These are phyloP conservation scores for Patella vulgata DNA, from an alignment of 1,140 invertebrate species.

Conservation along the genomic window DNA sequence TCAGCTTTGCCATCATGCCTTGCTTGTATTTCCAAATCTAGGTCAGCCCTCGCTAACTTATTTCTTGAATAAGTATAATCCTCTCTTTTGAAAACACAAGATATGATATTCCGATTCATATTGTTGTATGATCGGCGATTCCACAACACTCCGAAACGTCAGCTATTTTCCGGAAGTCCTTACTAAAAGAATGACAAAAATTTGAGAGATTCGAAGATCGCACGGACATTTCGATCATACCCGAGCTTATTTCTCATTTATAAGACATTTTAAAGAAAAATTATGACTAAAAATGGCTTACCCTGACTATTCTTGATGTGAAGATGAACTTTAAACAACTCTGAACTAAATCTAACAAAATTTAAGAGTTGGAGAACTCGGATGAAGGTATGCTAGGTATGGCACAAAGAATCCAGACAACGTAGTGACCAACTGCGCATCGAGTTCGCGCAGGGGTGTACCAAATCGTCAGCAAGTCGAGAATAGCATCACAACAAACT, in stretches of 20 bases:
- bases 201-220: slow-evolving; percentile 75
- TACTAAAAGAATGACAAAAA: slow-evolving; percentile 79
- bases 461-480: slow-evolving; percentile 15
- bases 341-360: slow-evolving; percentile 24
- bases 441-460: slow-evolving; percentile 78
- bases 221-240: slow-evolving; percentile 78
- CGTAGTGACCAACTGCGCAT: slow-evolving; percentile 85
- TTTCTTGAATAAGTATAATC: too few species aligned
- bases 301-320: slow-evolving; percentile 23
- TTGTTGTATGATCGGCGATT: too few species aligned
- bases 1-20: too few species aligned
- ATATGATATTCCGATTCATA: too few species aligned
- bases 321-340: slow-evolving; percentile 25
- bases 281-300: slow-evolving; percentile 23
- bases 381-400: slow-evolving; percentile 93
- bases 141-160: neutral
- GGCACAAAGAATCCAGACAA: slow-evolving; percentile 94
- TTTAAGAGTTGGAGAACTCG: slow-evolving; percentile 68
- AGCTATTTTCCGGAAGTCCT: slow-evolving; percentile 54
- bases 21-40: too few species aligned
- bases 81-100: too few species aligned
- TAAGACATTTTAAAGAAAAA: slow-evolving; percentile 74
- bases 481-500: too few species aligned
- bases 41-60: too few species aligned
- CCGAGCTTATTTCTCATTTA: slow-evolving; percentile 73